A percentile compares a stretch with the other conserved stretches of the same genome.
These are phyloP conservation scores for Taenioides sp. DNA, from an alignment of 2,797 vertebrate genomes.

Conservation along the genomic window DNA sequence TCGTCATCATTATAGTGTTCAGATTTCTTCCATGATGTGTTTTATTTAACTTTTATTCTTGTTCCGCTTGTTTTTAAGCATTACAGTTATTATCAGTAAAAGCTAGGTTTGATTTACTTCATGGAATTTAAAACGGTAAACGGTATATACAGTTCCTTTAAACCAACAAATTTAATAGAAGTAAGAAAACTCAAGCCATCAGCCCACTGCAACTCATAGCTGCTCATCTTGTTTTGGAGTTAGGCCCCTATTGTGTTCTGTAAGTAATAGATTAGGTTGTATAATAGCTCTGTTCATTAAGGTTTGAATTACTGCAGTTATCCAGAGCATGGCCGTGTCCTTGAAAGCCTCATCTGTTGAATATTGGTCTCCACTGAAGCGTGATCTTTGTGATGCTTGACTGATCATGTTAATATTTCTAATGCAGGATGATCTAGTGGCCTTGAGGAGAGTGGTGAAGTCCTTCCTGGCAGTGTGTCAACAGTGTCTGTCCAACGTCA, in stretches of 20 bases:
- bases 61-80: no score
- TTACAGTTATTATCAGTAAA: no score
- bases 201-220: neutral
- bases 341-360: slow-evolving; percentile 7
- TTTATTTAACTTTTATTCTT: no score
- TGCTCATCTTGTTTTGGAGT: neutral
- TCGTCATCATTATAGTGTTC: neutral
- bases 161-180: no score
- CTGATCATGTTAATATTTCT: slow-evolving; percentile 15
- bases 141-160: no score
- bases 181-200: no score
- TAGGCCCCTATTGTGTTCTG: slow-evolving; percentile 18
- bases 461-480: slow-evolving; percentile 97
- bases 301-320: slow-evolving; percentile 14
- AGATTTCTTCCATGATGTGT: neutral
- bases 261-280: neutral
- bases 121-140: no score
- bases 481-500: slow-evolving; percentile 97
- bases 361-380: slow-evolving; percentile 19
- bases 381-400: slow-evolving; percentile 5
- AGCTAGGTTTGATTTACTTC: no score
- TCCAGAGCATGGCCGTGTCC: neutral
- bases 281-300: slow-evolving; percentile 26
- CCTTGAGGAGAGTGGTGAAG: slow-evolving; percentile 95
- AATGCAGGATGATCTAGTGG: slow-evolving; percentile 90